Evolutionary conservation across 2,113 vertebrate genomes (phyloP), one percentile per base, ranked within the genome.

Genomic region (sheep (Ovis aries)): DNA sequence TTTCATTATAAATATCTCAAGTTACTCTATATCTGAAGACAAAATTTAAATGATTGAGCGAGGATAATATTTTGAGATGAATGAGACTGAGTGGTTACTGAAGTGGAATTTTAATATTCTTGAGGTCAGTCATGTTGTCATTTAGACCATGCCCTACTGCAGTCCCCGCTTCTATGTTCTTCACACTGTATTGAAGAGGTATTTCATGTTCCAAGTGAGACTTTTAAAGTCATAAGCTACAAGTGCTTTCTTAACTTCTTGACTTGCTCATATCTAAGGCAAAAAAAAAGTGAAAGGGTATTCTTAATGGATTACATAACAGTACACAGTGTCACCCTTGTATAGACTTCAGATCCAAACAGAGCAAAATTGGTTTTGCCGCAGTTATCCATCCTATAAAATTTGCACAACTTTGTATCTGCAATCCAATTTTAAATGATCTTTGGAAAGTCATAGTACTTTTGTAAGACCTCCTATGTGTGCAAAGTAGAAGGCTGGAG

Each of bases 161-260:
- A 10, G 85, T 96, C 13, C 94, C 92, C 1, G 95, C 59, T 50
- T 53, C 64, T 95, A 88, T 91, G 1, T 62, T 36, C n/a, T 88
- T 95, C 57, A 99, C 59, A 0, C 71, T 94, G 86, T 99, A 99
- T 62, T 94, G 16, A 0, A 99, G 98, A 62, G 99, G 95, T 99
- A 99, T 25, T 97, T 98, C 97, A 98, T 98, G 98, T 99, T 99
- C 92, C 98, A 98, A 97, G 45, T 57, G 9, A 53, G 40, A n/a
- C 36, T 29, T 67, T 99, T 99, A 55, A 98, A 99, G 97, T 99
- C 99, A 74, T 98, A 99, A 1, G 98, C 99, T 98, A 97, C 96
- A 80, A 99, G 33, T 52, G 52, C 13, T 59, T 62, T 45, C 19
- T 57, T 64, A 78, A 15, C 19, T 29, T 89, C 48, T 67, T 89